phyloP scores from a whole-genome alignment of 2,797 vertebrate genomes.

The Falco biarmicus region DNA sequence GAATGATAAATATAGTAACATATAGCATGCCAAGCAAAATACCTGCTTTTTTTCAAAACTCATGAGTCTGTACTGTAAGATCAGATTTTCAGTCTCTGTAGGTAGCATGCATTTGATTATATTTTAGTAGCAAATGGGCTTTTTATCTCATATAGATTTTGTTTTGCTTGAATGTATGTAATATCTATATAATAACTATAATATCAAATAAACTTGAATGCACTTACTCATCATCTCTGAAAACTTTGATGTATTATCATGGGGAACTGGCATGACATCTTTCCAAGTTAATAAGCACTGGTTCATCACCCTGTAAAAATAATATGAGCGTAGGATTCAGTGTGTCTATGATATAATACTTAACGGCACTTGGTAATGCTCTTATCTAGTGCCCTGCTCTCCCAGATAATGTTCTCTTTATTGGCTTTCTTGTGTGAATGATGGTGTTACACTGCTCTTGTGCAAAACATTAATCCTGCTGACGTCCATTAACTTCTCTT shows the following conservation, averaged over 20 bases:
- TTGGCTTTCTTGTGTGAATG: not conserved
- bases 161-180: not conserved
- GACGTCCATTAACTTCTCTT: not conserved
- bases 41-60: not conserved
- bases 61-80: not conserved
- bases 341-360: not conserved
- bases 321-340: not conserved
- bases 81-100: not conserved
- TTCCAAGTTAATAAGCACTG: not conserved
- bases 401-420: not conserved
- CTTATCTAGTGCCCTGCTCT: not conserved
- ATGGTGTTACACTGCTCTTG: not conserved
- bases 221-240: not conserved
- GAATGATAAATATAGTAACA: not conserved
- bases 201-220: not conserved
- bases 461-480: not conserved
- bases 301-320: not conserved
- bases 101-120: not conserved
- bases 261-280: not conserved
- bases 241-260: not conserved
- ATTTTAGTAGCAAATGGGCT: not conserved
- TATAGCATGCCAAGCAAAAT: not conserved
- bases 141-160: not conserved
- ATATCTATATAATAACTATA: not conserved
- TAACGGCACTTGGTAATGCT: not conserved